Conservation (phyloP, 23 tunicate species). For the Clavelina lepadiformis region DNA sequence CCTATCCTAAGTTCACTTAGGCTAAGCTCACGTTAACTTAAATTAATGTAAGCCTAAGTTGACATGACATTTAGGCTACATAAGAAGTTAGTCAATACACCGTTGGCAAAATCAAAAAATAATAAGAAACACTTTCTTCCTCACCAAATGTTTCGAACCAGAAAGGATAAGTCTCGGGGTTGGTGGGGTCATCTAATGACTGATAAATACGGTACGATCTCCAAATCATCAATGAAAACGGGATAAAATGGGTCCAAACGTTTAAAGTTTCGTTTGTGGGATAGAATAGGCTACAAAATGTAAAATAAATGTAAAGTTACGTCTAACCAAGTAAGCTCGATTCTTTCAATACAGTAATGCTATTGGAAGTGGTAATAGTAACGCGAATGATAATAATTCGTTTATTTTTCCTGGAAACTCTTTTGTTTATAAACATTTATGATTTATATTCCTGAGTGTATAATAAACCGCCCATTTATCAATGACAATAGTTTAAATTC, state of each 20-base stretch:
- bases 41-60: no score
- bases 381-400: no score
- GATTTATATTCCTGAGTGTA: no score
- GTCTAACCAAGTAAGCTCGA: no score
- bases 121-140: not conserved
- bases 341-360: no score
- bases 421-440: no score
- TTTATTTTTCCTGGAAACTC: no score
- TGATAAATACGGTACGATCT: constrained; percentile 8
- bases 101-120: not conserved
- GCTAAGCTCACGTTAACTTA: no score
- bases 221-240: constrained; percentile 24
- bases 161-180: constrained; percentile 22
- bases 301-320: not conserved
- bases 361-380: no score
- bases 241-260: constrained; percentile 62
- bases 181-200: constrained; percentile 18
- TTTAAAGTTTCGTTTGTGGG: constrained; percentile 65
- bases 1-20: no score
- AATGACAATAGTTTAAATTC: no score
- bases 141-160: constrained; percentile 44
- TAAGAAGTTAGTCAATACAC: not conserved
- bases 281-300: constrained; percentile 37
- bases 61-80: not conserved
- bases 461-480: no score